Percentiles rank a stretch among this genome's conserved stretches.
Conservation (phyloP, 2,113 vertebrate species). For the Sinocyclocheilus anshuiensis region DNA sequence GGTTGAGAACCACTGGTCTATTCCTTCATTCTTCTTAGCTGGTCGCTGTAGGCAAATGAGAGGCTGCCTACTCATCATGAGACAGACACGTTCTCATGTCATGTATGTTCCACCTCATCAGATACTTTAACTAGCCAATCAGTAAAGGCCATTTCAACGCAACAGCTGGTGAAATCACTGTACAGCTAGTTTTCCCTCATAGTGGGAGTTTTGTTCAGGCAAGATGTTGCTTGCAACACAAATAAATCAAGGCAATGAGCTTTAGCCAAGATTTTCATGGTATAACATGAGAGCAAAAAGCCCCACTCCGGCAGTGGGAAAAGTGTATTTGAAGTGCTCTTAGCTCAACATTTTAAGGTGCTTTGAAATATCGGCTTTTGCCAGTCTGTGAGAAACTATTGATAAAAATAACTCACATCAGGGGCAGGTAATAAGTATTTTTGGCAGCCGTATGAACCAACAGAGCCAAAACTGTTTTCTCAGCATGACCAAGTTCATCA, state of each 20-base stretch:
- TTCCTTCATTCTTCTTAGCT: conserved; percentile 40
- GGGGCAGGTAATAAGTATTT: conserved; percentile 48
- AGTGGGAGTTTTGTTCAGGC: not conserved
- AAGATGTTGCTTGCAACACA: not conserved
- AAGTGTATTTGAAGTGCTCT: conserved; percentile 14
- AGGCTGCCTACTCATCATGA: conserved; percentile 9
- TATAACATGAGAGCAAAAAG: not conserved
- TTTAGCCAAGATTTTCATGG: conserved; percentile 14
- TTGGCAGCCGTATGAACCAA: conserved; percentile 42
- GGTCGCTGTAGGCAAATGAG: conserved; percentile 42
- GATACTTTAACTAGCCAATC: not conserved
- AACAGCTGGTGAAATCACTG: not conserved
- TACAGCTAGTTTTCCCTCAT: not conserved
- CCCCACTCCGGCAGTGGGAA: not conserved
- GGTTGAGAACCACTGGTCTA: too few relatives aligned
- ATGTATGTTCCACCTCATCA: conserved; percentile 3
- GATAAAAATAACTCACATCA: conserved; percentile 51
- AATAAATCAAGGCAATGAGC: conserved; percentile 10
- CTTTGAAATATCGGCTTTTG: conserved; percentile 26
- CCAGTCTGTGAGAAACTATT: conserved; percentile 44
- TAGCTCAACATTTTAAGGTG: conserved; percentile 20
- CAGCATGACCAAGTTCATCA: conserved; percentile 39
- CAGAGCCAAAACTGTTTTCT: conserved; percentile 47
- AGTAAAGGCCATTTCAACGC: not conserved
- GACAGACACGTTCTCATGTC: not conserved